A percentile compares a stretch with the other conserved stretches of the same genome.
Conservation (phyloP, 2,797 vertebrate species). For the Caiman crocodilus region DNA sequence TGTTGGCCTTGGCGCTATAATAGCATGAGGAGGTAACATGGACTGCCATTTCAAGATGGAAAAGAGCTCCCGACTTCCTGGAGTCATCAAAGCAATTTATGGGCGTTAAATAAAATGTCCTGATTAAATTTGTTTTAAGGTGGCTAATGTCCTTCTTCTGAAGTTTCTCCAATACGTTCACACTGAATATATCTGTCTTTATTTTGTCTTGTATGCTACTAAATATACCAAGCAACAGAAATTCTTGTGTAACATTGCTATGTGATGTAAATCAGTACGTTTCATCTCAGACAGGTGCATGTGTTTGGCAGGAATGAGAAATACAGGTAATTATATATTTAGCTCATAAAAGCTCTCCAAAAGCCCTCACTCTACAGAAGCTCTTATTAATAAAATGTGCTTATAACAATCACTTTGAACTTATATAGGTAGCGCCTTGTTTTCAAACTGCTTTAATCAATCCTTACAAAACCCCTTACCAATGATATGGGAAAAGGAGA, state of each 20-base stretch:
- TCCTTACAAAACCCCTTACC: slow-evolving; percentile 67
- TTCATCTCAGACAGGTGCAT: neutral
- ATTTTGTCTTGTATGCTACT: neutral
- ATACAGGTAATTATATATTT: slow-evolving; percentile 69
- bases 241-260: neutral
- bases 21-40: neutral
- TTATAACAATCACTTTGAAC: slow-evolving; percentile 69
- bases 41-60: neutral
- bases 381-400: slow-evolving; percentile 65
- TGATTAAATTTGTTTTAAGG: neutral
- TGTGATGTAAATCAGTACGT: slow-evolving; percentile 11
- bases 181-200: neutral
- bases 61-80: neutral
- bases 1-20: neutral
- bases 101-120: neutral
- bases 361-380: slow-evolving; percentile 56
- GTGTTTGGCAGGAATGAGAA: slow-evolving; percentile 36
- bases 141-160: neutral
- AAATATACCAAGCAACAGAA: neutral
- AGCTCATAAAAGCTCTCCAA: slow-evolving; percentile 66
- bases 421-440: slow-evolving; percentile 54
- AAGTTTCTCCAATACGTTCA: neutral
- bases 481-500: slow-evolving; percentile 5
- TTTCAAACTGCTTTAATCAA: slow-evolving; percentile 72
- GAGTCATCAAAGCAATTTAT: neutral